Base-by-base conservation (phyloP, 2,797 vertebrate species). In the Benthosema pterotum region DNA sequence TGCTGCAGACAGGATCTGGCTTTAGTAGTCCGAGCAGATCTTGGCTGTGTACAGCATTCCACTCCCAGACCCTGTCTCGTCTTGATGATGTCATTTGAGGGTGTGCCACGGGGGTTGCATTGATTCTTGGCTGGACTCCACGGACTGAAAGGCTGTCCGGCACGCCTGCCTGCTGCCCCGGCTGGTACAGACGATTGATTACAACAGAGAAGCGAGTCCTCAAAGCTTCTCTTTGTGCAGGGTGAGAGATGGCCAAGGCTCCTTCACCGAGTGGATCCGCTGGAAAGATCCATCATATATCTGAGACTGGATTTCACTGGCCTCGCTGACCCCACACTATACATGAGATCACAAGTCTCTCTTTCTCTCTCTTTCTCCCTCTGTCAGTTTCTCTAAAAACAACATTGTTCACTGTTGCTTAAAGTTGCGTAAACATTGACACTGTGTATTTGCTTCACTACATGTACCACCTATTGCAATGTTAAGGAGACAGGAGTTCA, bases 121-220 rank as follows among this genome's bases (percentile, higher is more conserved):
- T 79, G 71, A 82, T 78, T 82, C 63, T 71, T 50, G 75, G 85
- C 67, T 47, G 75, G 79, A 79, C 78, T 88, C 83, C 78, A 83
- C 22, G 55, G 71, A 60, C 67, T 78, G 76, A 79, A 73, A 77
- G 71, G 60, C 67, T 67, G 32, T 64, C 78, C 71, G 74, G 77
- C 77, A 79, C 75, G 60, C 43, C 71, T 67, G 48, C 77, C 32
- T 69, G 4, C 54, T 62, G 76, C 79, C 74, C 32, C 7, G 32
- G 32, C 32, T 8, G 32, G 32, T 38, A 38, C 32, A 38, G 72
- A 80, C 67, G 72, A 77, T 60, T 57, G 22, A 42, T 54, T 63
- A 50, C 66, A 38, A 50, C 66, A 38, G 61, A 57, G 52, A 16
- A 67, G 69, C 48, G 52, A 72, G 78, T 77, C 75, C 69, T 72